Evolutionary conservation across 2,888 invertebrate genomes (phyloP), one percentile per base, ranked within the genome.

Genomic region (Zygaena filipendulae): DNA sequence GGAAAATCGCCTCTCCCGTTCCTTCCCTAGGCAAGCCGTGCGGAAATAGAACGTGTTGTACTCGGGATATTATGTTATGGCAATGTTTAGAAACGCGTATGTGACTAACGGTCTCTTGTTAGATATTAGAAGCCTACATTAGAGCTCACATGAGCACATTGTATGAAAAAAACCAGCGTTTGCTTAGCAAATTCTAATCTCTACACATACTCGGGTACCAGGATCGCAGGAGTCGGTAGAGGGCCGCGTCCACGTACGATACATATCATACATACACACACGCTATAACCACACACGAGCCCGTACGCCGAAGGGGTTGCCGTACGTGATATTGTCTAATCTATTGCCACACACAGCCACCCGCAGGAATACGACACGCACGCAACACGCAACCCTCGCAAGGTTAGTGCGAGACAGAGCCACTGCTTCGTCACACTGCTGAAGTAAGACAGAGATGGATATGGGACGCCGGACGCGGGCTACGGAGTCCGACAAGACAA

Each of bases 131-230:
- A 56, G 40, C 45, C 43, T 50, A 51, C 56, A 50, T 52, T 52
- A 54, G 52, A 37, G 39, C 27, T 27, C 31, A 32, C 39, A 36
- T 26, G 23, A 16, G 16, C 16, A 4, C 16, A 16, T 53, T 60
- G 56, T 75, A 71, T 74, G 70, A 75, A 74, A 77, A 69, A 74
- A 68, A 66, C 49, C 53, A 59, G 55, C 69, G 59, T 74, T 74
- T 66, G 71, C 66, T 77, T 67, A 75, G 79, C 62, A 79, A 77
- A 71, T 77, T 77, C 79, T 79, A 79, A 79, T 79, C 79, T 79
- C 70, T 66, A 60, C 77, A 77, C 79, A 77, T 77, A 79, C 75
- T 77, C 71, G 46, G 53, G 49, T 64, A 77, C 75, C 58, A 75
- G 71, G 75, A 49, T 39, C 47, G 38, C 69, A 77, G 63, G 49